Percentiles rank a stretch among this genome's conserved stretches.
Conservation (phyloP, 2,888 invertebrate species). For the Agriopis marginaria region DNA sequence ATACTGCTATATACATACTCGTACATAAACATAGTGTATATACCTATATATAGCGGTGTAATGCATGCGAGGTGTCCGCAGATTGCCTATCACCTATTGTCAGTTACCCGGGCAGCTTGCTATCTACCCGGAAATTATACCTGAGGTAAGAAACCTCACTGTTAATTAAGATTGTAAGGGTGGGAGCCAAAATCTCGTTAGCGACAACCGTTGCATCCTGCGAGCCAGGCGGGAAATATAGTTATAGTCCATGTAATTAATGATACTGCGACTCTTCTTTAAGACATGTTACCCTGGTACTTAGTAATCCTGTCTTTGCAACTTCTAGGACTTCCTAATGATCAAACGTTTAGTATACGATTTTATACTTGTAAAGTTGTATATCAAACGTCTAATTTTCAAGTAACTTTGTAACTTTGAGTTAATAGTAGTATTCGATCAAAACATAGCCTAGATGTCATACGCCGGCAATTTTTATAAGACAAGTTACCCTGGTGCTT, state of each 20-base stretch:
- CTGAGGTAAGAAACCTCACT: conserved; percentile 37
- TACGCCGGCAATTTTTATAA: neutral
- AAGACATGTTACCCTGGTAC: conserved; percentile 17
- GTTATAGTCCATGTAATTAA: conserved; percentile 42
- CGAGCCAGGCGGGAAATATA: conserved; percentile 38
- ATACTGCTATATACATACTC: conserved; percentile 13
- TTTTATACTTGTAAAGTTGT: no score
- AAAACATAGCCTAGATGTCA: no score
- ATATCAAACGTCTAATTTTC: no score
- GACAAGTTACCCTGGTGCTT: conserved; percentile 17
- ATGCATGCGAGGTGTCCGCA: conserved; percentile 5
- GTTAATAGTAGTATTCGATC: no score
- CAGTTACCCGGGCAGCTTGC: conserved; percentile 35
- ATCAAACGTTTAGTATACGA: no score
- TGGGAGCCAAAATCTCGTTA: conserved; percentile 60
- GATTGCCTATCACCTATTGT: conserved; percentile 39
- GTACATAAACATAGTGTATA: neutral
- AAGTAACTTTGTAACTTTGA: no score
- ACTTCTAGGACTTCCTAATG: neutral
- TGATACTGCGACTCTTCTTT: conserved; percentile 24
- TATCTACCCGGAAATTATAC: conserved; percentile 46
- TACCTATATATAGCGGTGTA: neutral
- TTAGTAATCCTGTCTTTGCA: conserved; percentile 16
- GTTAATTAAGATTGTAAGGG: conserved; percentile 39
- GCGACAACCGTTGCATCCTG: conserved; percentile 52